These are phyloP conservation scores for Drosophila fulvimacula DNA, from an alignment of 2,888 invertebrate species.

Conservation along the genomic window DNA sequence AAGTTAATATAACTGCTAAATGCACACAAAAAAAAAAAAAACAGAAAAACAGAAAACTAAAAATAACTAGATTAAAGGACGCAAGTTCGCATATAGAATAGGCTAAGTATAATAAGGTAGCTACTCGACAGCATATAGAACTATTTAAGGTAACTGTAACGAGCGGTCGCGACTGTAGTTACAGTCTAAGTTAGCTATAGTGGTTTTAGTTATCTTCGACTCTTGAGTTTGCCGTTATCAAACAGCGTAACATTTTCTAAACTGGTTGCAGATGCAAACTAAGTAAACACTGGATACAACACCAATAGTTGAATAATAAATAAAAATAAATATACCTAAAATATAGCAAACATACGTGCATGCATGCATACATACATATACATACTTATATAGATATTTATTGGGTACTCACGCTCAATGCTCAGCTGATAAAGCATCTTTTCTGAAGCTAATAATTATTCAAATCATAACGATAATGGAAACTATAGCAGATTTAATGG, in stretches of 20 bases:
- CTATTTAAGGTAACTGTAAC: conserved; percentile 14
- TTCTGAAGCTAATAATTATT: conserved; percentile 3
- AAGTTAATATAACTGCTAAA: conserved; percentile 10
- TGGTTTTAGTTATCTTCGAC: not conserved
- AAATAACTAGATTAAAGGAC: not conserved
- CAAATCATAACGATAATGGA: not conserved
- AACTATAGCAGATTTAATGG: conserved; percentile 10
- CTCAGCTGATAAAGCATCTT: not conserved
- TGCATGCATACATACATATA: not conserved
- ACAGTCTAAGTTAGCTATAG: conserved; percentile 21
- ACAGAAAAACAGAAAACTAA: not conserved
- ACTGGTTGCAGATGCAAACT: conserved; percentile 45
- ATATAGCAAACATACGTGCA: conserved; percentile 6
- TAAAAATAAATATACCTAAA: conserved; percentile 7
- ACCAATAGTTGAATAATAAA: conserved; percentile 55
- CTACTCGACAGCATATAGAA: conserved; percentile 23
- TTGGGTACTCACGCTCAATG: conserved; percentile 3
- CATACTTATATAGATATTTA: conserved; percentile 4
- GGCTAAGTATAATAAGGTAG: conserved; percentile 12
- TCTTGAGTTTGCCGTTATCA: conserved; percentile 38
- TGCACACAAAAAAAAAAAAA: not conserved
- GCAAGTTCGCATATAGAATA: not conserved
- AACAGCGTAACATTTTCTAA: conserved; percentile 58
- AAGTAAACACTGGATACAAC: conserved; percentile 52
- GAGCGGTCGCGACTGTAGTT: too few relatives aligned